Evolutionary conservation across 2,797 vertebrate species (phyloP).

Genomic region (Babyrousa celebensis): DNA sequence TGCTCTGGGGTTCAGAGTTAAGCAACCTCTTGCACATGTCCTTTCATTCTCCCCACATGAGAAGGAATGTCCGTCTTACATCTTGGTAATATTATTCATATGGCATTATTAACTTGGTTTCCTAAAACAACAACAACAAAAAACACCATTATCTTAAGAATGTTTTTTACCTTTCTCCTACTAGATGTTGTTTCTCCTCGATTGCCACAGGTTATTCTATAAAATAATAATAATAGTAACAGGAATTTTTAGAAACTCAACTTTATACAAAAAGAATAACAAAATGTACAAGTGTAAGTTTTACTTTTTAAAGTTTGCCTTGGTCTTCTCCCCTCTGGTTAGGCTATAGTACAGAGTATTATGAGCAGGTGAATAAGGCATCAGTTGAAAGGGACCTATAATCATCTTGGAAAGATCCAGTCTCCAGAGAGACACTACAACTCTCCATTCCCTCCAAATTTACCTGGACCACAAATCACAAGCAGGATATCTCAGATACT

Average conservation of each 20-base stretch:
- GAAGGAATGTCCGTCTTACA: neutral
- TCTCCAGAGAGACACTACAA: neutral
- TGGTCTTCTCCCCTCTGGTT: neutral
- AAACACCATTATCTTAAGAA: neutral
- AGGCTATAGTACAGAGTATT: neutral
- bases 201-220: neutral
- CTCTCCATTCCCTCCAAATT: neutral
- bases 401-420: neutral
- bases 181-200: neutral
- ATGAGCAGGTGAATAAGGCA: neutral
- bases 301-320: neutral
- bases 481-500: neutral
- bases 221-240: neutral
- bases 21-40: rapidly evolving
- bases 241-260: neutral
- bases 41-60: neutral
- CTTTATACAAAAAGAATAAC: neutral
- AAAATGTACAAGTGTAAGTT: neutral
- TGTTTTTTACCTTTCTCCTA: neutral
- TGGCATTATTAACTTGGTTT: neutral
- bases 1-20: neutral
- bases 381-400: neutral
- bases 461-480: neutral
- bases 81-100: neutral
- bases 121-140: neutral